phyloP scores from a whole-genome alignment of 1,140 invertebrate genomes.

The Cydia fagiglandana region DNA sequence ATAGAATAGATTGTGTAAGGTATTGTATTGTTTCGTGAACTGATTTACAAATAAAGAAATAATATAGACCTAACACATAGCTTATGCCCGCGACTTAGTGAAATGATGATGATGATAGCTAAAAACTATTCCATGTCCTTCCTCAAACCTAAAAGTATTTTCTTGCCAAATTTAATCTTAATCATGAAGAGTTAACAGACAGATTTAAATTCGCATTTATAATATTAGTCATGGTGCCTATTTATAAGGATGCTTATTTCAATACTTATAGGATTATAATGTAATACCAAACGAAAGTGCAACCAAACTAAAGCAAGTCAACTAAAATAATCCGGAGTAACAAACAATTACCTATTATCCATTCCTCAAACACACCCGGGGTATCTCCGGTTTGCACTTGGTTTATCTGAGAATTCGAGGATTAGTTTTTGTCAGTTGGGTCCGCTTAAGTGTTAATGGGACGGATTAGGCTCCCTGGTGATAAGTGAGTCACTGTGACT shows the following conservation, averaged over 20 bases:
- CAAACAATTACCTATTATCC: slow-evolving; percentile 20
- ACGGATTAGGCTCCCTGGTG: slow-evolving; percentile 65
- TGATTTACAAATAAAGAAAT: too few relatives aligned
- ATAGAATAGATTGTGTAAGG: too few relatives aligned
- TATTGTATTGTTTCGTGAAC: too few relatives aligned
- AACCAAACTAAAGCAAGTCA: not conserved
- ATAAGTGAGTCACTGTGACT: slow-evolving; percentile 66
- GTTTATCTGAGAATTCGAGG: slow-evolving; percentile 52
- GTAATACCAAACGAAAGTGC: slow-evolving; percentile 2
- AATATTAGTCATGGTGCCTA: too few relatives aligned
- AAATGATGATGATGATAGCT: too few relatives aligned
- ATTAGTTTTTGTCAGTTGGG: slow-evolving; percentile 75
- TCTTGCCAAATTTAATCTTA: too few relatives aligned
- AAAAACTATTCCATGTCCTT: too few relatives aligned
- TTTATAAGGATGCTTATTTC: not conserved
- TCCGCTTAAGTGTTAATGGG: slow-evolving; percentile 73
- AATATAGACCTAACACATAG: too few relatives aligned
- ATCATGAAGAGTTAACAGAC: too few relatives aligned
- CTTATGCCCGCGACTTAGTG: too few relatives aligned
- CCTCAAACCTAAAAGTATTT: too few relatives aligned
- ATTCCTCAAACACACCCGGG: slow-evolving; percentile 15
- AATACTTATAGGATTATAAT: not conserved
- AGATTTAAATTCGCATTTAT: too few relatives aligned
- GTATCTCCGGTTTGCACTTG: slow-evolving; percentile 30
- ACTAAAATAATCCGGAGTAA: not conserved